These are phyloP conservation scores for Drosophila pullipes DNA, from an alignment of 2,888 invertebrate species.

Conservation along the genomic window DNA sequence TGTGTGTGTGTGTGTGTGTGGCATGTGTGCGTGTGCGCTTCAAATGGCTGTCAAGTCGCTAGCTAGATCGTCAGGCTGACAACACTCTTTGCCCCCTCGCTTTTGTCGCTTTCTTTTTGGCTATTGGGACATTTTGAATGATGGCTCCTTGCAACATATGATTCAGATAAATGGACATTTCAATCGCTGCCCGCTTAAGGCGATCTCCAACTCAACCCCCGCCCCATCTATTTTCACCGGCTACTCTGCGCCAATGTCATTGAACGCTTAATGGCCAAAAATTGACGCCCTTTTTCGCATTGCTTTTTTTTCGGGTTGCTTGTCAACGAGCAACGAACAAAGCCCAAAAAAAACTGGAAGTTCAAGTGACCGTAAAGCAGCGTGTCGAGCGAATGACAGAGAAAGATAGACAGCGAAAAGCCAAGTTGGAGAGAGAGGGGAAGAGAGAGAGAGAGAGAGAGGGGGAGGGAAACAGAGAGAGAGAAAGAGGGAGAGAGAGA, in stretches of 20 bases:
- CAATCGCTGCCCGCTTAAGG: constrained; percentile 10
- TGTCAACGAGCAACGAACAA: constrained; percentile 26
- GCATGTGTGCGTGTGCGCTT: constrained; percentile 10
- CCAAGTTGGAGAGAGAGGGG: not conserved
- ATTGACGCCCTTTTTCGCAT: constrained; percentile 64
- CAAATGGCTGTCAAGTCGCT: constrained; percentile 43
- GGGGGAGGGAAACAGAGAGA: too few species aligned
- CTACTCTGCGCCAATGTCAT: constrained; percentile 50
- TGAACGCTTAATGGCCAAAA: constrained; percentile 66
- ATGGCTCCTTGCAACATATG: constrained; percentile 41
- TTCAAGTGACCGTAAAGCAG: constrained; percentile 51
- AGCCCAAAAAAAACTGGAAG: constrained; percentile 46
- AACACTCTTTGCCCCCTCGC: constrained; percentile 2
- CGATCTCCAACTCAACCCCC: not conserved
- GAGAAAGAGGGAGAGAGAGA: not conserved
- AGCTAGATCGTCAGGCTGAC: constrained; percentile 54
- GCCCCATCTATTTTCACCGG: not conserved
- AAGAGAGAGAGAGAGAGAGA: not conserved
- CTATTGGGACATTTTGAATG: constrained; percentile 23
- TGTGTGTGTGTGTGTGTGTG: constrained; percentile 5
- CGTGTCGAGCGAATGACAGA: constrained; percentile 6
- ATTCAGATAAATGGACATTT: constrained; percentile 39
- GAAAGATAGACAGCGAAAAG: not conserved
- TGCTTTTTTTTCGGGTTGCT: constrained; percentile 30
- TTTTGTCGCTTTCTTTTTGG: constrained; percentile 41